Conservation (phyloP, 2,797 vertebrate genomes). For the Falco biarmicus region DNA sequence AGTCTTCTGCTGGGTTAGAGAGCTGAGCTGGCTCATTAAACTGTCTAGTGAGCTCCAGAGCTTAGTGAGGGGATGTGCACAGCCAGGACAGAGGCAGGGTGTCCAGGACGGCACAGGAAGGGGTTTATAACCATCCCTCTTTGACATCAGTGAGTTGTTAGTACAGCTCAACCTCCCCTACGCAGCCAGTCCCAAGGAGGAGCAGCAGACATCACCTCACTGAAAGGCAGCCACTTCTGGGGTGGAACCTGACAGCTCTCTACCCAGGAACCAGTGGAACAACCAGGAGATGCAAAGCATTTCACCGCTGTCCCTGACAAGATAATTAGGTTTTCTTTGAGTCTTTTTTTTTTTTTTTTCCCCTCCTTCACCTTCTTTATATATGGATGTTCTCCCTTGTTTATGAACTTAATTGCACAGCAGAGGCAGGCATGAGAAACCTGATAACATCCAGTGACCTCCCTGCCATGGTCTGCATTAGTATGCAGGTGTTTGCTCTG, state of each 20-base stretch:
- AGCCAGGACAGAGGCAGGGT: background rate
- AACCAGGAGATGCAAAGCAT: background rate
- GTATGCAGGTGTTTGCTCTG: background rate
- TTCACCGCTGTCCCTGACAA: background rate
- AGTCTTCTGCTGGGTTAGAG: background rate
- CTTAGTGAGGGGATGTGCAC: background rate
- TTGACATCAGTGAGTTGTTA: background rate
- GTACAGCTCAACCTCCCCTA: background rate
- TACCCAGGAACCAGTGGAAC: background rate
- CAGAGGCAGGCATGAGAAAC: background rate
- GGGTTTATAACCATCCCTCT: background rate
- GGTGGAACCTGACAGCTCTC: background rate
- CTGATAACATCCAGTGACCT: background rate
- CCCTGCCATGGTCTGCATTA: background rate
- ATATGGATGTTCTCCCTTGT: background rate
- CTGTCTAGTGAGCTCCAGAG: background rate
- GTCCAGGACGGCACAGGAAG: background rate
- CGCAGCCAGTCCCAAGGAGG: background rate
- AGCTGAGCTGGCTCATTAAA: background rate
- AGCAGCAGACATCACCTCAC: background rate
- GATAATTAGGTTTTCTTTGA: slow-evolving; percentile 28
- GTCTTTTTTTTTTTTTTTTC: background rate
- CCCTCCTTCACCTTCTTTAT: background rate
- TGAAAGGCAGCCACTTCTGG: background rate
- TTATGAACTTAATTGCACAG: background rate